A percentile compares a stretch with the other conserved stretches of the same genome.
These are phyloP conservation scores for Solenodon paradoxus DNA, from an alignment of 2,113 vertebrate species.

Conservation along the genomic window DNA sequence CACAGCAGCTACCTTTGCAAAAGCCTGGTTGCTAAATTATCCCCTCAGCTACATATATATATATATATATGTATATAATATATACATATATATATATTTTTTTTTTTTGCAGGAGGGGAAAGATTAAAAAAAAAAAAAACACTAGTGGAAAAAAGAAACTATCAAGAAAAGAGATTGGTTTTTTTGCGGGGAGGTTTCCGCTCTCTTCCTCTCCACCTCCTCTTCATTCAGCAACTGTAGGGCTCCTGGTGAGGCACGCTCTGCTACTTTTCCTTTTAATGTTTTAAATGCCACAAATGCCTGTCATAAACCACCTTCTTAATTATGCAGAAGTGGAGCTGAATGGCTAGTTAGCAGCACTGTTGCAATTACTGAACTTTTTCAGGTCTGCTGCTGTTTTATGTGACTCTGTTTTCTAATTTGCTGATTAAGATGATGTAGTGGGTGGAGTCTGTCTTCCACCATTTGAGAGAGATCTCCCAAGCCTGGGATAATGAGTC, in stretches of 20 bases:
- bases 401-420: slow-evolving; percentile 81
- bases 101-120: slow-evolving; percentile 49
- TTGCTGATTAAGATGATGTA: slow-evolving; percentile 84
- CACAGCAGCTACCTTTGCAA: slow-evolving; percentile 73
- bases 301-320: slow-evolving; percentile 81
- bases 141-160: neutral
- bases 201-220: neutral
- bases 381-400: slow-evolving; percentile 81
- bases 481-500: slow-evolving; percentile 51
- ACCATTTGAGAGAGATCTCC: neutral
- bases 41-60: slow-evolving; percentile 65
- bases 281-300: slow-evolving; percentile 78
- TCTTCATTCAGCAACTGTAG: slow-evolving; percentile 40
- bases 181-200: neutral
- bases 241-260: slow-evolving; percentile 38
- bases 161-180: slow-evolving; percentile 30
- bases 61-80: no score
- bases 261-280: slow-evolving; percentile 72
- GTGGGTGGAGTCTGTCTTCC: slow-evolving; percentile 60
- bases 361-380: slow-evolving; percentile 80
- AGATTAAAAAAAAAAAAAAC: neutral
- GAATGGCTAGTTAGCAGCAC: slow-evolving; percentile 79
- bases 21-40: slow-evolving; percentile 73
- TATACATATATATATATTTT: no score
- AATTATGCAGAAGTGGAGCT: slow-evolving; percentile 79